Percentiles rank a stretch among this genome's conserved stretches.
These are phyloP conservation scores for Torymus aiolomorphi DNA, from an alignment of 2,888 invertebrate species.

Conservation along the genomic window DNA sequence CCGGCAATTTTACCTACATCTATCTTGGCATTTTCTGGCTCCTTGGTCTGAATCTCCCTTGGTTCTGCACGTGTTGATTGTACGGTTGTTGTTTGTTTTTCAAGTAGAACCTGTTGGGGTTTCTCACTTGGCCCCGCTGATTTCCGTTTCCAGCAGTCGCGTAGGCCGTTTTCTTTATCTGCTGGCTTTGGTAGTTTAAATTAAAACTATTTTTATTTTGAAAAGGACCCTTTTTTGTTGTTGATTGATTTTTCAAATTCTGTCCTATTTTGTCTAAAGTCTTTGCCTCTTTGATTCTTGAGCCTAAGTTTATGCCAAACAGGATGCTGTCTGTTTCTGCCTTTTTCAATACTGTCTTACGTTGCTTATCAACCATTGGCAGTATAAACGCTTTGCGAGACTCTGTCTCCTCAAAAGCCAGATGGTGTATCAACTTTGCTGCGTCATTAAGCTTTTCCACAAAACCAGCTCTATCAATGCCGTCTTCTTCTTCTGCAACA, in stretches of 20 bases:
- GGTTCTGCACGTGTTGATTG: not conserved
- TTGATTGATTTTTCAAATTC: not conserved
- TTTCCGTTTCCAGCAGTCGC: not conserved
- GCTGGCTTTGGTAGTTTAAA: constrained; percentile 21
- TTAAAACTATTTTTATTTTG: too few relatives aligned
- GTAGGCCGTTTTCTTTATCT: not conserved
- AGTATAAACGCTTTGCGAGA: constrained; percentile 14
- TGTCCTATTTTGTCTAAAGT: not conserved
- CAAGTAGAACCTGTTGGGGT: constrained; percentile 3
- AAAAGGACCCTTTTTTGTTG: not conserved
- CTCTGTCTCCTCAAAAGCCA: not conserved
- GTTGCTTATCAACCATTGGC: not conserved
- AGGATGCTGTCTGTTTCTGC: constrained; percentile 6
- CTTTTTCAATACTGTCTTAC: not conserved
- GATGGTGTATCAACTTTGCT: not conserved
- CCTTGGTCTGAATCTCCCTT: not conserved
- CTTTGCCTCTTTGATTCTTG: not conserved
- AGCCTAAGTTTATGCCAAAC: constrained; percentile 2
- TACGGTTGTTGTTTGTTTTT: constrained; percentile 10
- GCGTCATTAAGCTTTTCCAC: not conserved
- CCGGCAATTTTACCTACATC: constrained; percentile 41
- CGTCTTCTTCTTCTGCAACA: not conserved
- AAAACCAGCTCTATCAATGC: not conserved
- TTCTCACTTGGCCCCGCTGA: not conserved
- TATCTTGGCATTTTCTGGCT: constrained; percentile 2